Evolutionary conservation across 1,140 invertebrate species (phyloP), one percentile per base, ranked within the genome.

Genomic region (Atopsyche davidsoni): DNA sequence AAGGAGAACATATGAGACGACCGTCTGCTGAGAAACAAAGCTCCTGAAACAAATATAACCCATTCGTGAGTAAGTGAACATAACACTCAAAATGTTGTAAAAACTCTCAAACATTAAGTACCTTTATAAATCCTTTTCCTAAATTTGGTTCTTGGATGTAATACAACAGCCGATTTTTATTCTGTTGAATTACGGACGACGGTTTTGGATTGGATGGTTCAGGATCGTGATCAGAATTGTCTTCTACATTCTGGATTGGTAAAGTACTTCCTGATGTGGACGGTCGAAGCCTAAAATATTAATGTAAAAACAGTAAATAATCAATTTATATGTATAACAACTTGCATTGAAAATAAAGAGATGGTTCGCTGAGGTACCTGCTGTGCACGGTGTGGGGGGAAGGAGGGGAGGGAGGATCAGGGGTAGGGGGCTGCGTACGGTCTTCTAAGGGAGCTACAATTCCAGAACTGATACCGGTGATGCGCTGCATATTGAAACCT

Each of bases 11-110:
- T 17, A 96, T 86, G 1, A 95, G 64, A 21, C 91, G 75, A 1
- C 92, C 92, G 65, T 95, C 90, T 2, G 85, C 73, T 0, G 89
- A 94, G 64, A 92, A 95, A 60, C 89, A 91, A 7, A 92, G 68
- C 65, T 95, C 92, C 66, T 73, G 51, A 10, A 51, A 51, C 1
- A 28, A 6, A 50, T 2, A 47, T 16, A 43, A 43, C 23, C n/a
- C n/a, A n/a, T n/a, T n/a, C 25, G n/a, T n/a, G 25, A n/a, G 25
- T 28, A n/a, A 28, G 6, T 7, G 25, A 28, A 28, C 25, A 28
- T 28, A 7, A 7, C n/a, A n/a, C n/a, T n/a, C n/a, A n/a, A n/a
- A n/a, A n/a, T n/a, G n/a, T n/a, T n/a, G n/a, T n/a, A n/a, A n/a
- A n/a, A 10, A 10, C 14, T 36, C 6, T 36, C 7, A 7, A 16